A percentile compares a stretch with the other conserved stretches of the same genome.
These are phyloP conservation scores for Brachymystax lenok DNA, from an alignment of 2,797 vertebrate species.

Conservation along the genomic window DNA sequence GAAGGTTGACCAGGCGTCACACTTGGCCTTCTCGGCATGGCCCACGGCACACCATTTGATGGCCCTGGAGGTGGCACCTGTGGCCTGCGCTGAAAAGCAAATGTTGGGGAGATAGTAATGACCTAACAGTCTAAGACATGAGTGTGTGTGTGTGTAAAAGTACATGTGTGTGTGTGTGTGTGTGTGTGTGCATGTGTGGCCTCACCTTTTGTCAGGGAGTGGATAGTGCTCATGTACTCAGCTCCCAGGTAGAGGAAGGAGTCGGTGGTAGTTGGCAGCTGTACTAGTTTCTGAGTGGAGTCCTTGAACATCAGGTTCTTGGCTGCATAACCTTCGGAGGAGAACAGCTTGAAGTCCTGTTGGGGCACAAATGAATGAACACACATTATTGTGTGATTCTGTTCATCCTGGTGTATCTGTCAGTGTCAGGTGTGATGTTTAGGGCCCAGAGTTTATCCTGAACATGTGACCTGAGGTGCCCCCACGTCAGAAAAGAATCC, in stretches of 20 bases:
- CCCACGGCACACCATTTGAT: slow-evolving; percentile 87
- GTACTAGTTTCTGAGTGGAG: slow-evolving; percentile 69
- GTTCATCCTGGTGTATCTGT: too few relatives aligned
- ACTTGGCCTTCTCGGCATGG: slow-evolving; percentile 79
- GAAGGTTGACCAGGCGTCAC: slow-evolving; percentile 80
- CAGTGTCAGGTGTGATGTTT: too few relatives aligned
- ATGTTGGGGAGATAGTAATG: background rate
- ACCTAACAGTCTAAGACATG: too few relatives aligned
- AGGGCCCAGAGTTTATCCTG: too few relatives aligned
- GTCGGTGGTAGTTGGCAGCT: slow-evolving; percentile 76
- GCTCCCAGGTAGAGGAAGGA: slow-evolving; percentile 82
- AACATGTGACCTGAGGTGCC: too few relatives aligned
- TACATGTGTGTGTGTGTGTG: background rate
- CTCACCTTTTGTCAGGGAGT: slow-evolving; percentile 78
- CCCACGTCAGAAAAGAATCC: too few relatives aligned
- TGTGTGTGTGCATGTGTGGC: background rate
- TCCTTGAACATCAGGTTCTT: slow-evolving; percentile 90
- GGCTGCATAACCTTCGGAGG: slow-evolving; percentile 62
- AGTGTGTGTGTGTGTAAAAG: background rate
- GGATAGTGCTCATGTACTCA: slow-evolving; percentile 71
- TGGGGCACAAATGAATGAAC: background rate
- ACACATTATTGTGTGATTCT: too few relatives aligned
- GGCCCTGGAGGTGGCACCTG: background rate
- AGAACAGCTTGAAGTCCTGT: slow-evolving; percentile 74
- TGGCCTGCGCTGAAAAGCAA: slow-evolving; percentile 43